Evolutionary conservation across 2,888 invertebrate species (phyloP).

Genomic region (Drosophila kuntzei): DNA sequence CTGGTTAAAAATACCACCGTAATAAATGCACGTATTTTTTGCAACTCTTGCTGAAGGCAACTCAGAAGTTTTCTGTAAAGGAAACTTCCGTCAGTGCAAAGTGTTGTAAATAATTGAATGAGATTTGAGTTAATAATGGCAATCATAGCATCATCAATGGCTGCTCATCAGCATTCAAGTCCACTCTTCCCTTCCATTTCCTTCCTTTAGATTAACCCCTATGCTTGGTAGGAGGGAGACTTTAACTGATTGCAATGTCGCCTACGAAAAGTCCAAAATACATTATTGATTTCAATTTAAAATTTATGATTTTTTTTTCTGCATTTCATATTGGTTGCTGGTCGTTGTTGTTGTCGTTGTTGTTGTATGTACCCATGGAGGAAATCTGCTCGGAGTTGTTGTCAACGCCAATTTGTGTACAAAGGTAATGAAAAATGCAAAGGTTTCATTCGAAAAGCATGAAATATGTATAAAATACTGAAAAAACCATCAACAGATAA

Average conservation of each 20-base stretch:
- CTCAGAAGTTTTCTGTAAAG: not conserved
- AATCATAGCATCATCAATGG: conserved; percentile 35
- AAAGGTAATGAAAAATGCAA: conserved; percentile 69
- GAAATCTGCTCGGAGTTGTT: conserved; percentile 42
- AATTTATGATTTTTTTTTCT: conserved; percentile 40
- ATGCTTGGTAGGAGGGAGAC: not conserved
- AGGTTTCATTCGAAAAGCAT: conserved; percentile 55
- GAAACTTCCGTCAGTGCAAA: conserved; percentile 15
- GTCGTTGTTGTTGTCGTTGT: not conserved
- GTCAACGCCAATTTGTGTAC: conserved; percentile 61
- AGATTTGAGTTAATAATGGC: conserved; percentile 45
- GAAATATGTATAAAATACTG: conserved; percentile 71
- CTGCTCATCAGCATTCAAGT: conserved; percentile 41
- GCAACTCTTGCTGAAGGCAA: not conserved
- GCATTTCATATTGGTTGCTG: not conserved
- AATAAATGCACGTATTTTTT: not conserved
- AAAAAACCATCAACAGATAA: conserved; percentile 49
- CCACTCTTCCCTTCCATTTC: not conserved
- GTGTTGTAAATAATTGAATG: conserved; percentile 50
- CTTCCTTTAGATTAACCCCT: no score
- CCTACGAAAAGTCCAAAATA: conserved; percentile 41
- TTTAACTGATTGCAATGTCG: conserved; percentile 41
- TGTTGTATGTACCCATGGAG: conserved; percentile 37
- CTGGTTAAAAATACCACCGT: not conserved
- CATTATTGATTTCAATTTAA: conserved; percentile 77